phyloP scores from a whole-genome alignment of 1,140 invertebrate genomes.

The Halesus radiatus region DNA sequence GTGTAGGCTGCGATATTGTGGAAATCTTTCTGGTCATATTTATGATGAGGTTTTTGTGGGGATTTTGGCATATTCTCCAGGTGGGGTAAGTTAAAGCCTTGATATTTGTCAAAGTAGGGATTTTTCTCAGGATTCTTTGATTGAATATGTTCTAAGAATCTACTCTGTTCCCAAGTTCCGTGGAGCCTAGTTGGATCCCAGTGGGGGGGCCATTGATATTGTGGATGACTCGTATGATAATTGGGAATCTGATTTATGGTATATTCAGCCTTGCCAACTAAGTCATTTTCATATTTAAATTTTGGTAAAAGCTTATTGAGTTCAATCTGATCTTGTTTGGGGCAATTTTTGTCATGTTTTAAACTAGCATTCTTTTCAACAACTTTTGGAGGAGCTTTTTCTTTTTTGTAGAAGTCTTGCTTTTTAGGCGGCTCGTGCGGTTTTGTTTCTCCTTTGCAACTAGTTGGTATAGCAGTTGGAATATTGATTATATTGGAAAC shows the following conservation, averaged over 20 bases:
- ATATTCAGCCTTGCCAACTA: conserved; percentile 69
- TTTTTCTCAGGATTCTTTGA: conserved; percentile 68
- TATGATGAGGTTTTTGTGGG: conserved; percentile 66
- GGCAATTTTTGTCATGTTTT: conserved; percentile 67
- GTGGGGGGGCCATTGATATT: conserved; percentile 73
- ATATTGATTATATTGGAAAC: conserved; percentile 67
- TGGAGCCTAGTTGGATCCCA: conserved; percentile 72
- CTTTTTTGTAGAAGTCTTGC: conserved; percentile 70
- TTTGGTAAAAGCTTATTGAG: conserved; percentile 70
- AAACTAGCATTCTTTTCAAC: conserved; percentile 63
- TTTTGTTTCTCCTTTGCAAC: conserved; percentile 65
- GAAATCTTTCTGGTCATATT: conserved; percentile 69
- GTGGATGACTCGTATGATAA: conserved; percentile 72
- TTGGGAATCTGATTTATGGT: conserved; percentile 74
- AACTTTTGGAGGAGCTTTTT: conserved; percentile 65
- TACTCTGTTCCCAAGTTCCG: conserved; percentile 67
- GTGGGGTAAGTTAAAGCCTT: conserved; percentile 71
- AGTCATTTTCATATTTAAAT: conserved; percentile 70
- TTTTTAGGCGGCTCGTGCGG: conserved; percentile 65
- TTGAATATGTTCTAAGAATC: conserved; percentile 61
- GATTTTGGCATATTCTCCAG: conserved; percentile 71
- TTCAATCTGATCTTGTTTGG: conserved; percentile 66
- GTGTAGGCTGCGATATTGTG: conserved; percentile 68
- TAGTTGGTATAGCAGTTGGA: conserved; percentile 56
- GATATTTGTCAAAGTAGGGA: conserved; percentile 67